phyloP scores from a whole-genome alignment of 2,797 vertebrate species.

The Acanthopagrus latus region DNA sequence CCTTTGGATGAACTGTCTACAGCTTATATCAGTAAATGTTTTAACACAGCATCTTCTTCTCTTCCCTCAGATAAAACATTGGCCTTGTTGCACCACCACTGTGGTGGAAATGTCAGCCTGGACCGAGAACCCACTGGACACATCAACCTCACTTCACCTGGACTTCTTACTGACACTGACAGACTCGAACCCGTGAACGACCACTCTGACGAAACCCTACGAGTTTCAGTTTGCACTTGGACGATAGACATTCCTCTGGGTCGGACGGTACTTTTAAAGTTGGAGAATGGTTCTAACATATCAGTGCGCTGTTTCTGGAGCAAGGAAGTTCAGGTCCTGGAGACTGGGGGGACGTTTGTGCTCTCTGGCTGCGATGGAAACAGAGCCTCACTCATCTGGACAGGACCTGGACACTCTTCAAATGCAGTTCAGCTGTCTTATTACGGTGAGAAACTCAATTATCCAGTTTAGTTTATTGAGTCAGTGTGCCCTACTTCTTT shows the following conservation, averaged over 20 bases:
- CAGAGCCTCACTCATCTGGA: constrained; percentile 73
- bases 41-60: background rate
- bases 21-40: background rate
- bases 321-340: constrained; percentile 20
- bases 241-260: constrained; percentile 54
- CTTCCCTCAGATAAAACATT: constrained; percentile 58
- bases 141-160: constrained; percentile 57
- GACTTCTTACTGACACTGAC: constrained; percentile 29
- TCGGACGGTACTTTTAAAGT: constrained; percentile 57
- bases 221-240: constrained; percentile 68
- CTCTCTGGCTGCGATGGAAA: constrained; percentile 68
- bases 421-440: constrained; percentile 68
- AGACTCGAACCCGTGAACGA: background rate
- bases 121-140: constrained; percentile 48
- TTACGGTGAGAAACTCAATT: constrained; percentile 65
- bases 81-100: constrained; percentile 41
- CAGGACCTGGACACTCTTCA: constrained; percentile 30
- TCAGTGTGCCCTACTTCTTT: constrained; percentile 8
- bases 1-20: background rate
- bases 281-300: constrained; percentile 53
- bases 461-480: constrained; percentile 34
- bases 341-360: background rate
- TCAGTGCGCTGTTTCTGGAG: constrained; percentile 56
- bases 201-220: constrained; percentile 6
- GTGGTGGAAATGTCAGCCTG: constrained; percentile 65